Conservation (phyloP, 2,797 vertebrate species). For the Stomatorhinus walkeri region DNA sequence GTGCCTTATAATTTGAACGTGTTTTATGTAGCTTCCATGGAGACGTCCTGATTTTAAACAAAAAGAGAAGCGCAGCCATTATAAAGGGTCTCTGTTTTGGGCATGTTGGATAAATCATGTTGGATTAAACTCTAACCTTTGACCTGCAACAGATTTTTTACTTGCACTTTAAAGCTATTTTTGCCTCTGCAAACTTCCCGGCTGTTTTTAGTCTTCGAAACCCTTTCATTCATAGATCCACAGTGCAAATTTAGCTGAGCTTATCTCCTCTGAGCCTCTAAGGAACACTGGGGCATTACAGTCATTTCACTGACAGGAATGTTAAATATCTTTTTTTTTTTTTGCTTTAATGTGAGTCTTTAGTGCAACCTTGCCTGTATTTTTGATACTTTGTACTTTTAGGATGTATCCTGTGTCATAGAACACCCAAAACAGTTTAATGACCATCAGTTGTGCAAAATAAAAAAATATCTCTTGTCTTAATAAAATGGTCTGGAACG, state of each 20-base stretch:
- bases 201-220: conserved; percentile 11
- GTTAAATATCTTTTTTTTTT: background rate
- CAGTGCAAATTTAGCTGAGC: background rate
- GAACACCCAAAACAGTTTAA: background rate
- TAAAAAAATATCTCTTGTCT: background rate
- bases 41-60: background rate
- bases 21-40: background rate
- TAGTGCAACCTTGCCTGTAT: background rate
- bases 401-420: background rate
- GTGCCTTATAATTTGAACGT: background rate
- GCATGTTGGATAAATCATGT: background rate
- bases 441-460: background rate
- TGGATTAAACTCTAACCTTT: conserved; percentile 35
- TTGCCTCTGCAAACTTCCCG: background rate
- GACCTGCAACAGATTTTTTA: conserved; percentile 27
- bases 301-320: background rate
- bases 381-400: background rate
- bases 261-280: background rate
- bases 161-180: conserved; percentile 10
- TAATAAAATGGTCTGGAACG: background rate
- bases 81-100: background rate
- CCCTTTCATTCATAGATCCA: conserved; percentile 16
- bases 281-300: background rate
- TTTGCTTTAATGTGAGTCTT: background rate
- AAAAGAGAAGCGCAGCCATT: background rate